phyloP scores from a whole-genome alignment of 2,113 vertebrate genomes.

The Pollimyrus isidori region DNA sequence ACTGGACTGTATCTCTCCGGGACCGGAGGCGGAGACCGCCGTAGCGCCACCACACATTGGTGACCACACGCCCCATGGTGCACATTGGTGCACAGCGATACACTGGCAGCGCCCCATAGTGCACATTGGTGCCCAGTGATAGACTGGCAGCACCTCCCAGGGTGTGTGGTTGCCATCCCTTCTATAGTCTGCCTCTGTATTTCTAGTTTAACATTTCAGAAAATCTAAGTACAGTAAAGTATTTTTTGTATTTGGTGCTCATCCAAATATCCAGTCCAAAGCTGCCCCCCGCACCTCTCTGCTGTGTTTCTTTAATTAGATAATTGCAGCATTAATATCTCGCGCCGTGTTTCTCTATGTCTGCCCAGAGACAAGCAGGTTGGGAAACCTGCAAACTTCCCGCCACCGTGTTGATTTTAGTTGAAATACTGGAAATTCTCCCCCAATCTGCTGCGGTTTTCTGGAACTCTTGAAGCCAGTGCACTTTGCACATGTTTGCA shows the following conservation, averaged over 20 bases:
- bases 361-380: neutral
- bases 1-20: too few relatives aligned
- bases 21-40: too few relatives aligned
- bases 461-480: neutral
- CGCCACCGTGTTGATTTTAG: neutral
- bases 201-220: neutral
- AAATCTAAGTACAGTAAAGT: neutral
- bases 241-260: neutral
- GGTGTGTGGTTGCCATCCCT: neutral
- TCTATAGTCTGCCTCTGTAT: neutral
- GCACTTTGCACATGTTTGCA: slow-evolving; percentile 5
- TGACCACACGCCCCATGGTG: too few relatives aligned
- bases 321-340: neutral
- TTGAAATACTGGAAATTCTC: neutral
- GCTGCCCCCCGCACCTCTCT: neutral
- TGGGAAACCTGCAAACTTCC: neutral
- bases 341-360: neutral
- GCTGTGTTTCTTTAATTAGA: neutral
- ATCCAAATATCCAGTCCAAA: neutral
- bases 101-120: too few relatives aligned
- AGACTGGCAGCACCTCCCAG: neutral
- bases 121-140: neutral
- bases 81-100: too few relatives aligned
- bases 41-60: too few relatives aligned
- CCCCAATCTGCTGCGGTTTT: neutral